Conservation (phyloP, 1,140 invertebrate genomes). For the Phocides pigmalion region DNA sequence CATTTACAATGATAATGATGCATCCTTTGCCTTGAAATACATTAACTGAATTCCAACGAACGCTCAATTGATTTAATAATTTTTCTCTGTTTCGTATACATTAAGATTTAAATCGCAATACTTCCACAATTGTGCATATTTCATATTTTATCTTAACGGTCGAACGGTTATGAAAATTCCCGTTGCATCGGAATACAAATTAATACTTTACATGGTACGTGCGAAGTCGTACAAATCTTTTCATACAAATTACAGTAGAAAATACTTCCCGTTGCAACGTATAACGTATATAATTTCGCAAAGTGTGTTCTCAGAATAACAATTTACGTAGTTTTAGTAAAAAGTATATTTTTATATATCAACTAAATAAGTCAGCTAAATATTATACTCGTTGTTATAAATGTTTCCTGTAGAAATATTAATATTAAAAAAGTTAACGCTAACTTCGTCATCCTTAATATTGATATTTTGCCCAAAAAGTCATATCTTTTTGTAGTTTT, state of each 20-base stretch:
- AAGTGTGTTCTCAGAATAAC: too few relatives aligned
- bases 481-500: too few relatives aligned
- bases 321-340: too few relatives aligned
- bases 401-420: too few relatives aligned
- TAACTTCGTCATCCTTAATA: too few relatives aligned
- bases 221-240: background rate
- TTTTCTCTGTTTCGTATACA: conserved; percentile 37
- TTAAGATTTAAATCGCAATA: conserved; percentile 19
- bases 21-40: conserved; percentile 40
- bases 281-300: too few relatives aligned
- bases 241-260: background rate
- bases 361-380: too few relatives aligned
- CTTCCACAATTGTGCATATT: conserved; percentile 7
- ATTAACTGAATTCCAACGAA: conserved; percentile 35
- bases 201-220: background rate
- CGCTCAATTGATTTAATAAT: conserved; percentile 49
- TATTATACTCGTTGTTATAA: too few relatives aligned
- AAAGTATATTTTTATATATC: too few relatives aligned
- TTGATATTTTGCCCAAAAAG: too few relatives aligned
- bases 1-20: conserved; percentile 58
- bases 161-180: conserved; percentile 17
- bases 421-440: too few relatives aligned
- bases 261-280: background rate
- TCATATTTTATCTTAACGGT: conserved; percentile 19
- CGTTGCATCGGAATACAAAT: conserved; percentile 16